phyloP scores from a whole-genome alignment of 2,113 vertebrate species.

The Rhynchopsitta pachyrhyncha region DNA sequence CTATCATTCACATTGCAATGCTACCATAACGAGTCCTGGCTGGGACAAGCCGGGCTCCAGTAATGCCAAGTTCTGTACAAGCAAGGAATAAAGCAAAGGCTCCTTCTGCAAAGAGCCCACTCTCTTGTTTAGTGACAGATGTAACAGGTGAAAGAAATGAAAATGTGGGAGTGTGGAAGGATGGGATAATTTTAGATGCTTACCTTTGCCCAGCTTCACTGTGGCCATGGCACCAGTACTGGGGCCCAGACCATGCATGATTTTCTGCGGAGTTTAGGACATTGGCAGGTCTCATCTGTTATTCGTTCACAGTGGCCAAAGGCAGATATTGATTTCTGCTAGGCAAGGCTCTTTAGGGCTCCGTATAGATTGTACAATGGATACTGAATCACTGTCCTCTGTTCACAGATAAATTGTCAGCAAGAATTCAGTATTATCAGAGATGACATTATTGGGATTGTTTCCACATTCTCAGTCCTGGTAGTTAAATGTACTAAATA shows the following conservation, averaged over 20 bases:
- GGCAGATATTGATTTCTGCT: background rate
- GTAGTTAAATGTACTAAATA: background rate
- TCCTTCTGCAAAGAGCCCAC: background rate
- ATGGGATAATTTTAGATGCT: background rate
- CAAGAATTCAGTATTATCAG: background rate
- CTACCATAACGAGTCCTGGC: fast-evolving
- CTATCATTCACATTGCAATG: background rate
- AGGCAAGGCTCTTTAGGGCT: background rate
- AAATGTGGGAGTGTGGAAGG: background rate
- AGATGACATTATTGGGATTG: background rate
- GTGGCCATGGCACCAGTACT: background rate
- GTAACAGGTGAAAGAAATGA: background rate
- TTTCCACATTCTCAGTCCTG: background rate
- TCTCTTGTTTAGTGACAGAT: background rate
- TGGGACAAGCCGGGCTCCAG: background rate
- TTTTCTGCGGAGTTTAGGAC: background rate
- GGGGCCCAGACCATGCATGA: fast-evolving
- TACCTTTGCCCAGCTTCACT: background rate
- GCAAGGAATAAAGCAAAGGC: background rate
- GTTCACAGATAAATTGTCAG: background rate
- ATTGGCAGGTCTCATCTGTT: background rate
- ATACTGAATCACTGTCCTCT: background rate
- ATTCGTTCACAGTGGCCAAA: background rate
- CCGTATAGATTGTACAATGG: background rate
- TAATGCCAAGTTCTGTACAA: background rate